Conservation (phyloP, 2,113 vertebrate species). For the Sitta europaea region DNA sequence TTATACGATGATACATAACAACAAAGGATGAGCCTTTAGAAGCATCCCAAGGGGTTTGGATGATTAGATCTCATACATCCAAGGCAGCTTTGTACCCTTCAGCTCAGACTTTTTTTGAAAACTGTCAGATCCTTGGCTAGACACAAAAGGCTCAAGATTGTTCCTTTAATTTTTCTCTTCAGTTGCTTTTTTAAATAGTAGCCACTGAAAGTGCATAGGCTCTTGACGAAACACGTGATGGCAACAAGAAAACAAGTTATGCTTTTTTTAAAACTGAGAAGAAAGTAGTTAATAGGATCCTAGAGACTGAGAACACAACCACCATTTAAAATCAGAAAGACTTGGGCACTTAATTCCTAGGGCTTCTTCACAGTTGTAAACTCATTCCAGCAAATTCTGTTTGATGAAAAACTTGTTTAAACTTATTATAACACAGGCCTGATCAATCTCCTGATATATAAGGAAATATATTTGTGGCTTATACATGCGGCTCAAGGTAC, state of each 20-base stretch:
- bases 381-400: neutral
- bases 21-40: constrained; percentile 7
- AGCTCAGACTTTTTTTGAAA: neutral
- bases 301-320: neutral
- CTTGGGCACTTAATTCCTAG: neutral
- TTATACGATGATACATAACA: neutral
- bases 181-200: neutral
- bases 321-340: neutral
- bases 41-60: neutral
- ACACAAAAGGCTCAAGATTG: neutral
- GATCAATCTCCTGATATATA: neutral
- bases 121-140: neutral
- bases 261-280: neutral
- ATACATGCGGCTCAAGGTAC: neutral
- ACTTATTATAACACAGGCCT: neutral
- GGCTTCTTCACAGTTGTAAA: neutral
- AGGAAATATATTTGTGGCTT: neutral
- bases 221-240: neutral
- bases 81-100: neutral
- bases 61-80: neutral
- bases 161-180: neutral
- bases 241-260: neutral
- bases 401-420: neutral
- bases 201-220: neutral
- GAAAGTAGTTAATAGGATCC: neutral